Conservation (phyloP, 2,888 invertebrate species). For the Julus scanicus region DNA sequence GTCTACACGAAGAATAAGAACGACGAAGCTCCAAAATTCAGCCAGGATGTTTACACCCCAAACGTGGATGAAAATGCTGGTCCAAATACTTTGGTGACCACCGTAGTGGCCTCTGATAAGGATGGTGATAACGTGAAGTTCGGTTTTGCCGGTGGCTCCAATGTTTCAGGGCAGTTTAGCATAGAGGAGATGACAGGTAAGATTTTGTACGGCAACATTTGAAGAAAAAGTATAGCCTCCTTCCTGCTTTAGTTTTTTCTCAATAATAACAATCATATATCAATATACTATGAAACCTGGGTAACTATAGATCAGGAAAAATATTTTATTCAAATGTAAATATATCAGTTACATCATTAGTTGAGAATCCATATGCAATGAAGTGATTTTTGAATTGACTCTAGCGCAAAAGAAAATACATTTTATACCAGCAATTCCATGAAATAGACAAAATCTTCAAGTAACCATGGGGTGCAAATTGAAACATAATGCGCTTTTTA, state of each 20-base stretch:
- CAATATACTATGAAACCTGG: too few species aligned
- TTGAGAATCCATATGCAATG: background rate
- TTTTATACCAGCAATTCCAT: background rate
- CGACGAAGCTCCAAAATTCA: constrained; percentile 96
- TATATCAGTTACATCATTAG: too few species aligned
- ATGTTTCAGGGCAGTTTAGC: constrained; percentile 87
- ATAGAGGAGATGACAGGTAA: constrained; percentile 89
- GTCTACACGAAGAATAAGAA: constrained; percentile 98
- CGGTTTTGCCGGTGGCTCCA: constrained; percentile 86
- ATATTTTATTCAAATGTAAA: too few species aligned
- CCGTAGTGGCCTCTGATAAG: constrained; percentile 96
- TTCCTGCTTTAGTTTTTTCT: too few species aligned
- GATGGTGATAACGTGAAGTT: constrained; percentile 96
- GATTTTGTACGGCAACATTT: background rate
- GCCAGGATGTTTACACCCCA: constrained; percentile 95
- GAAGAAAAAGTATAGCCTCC: too few species aligned
- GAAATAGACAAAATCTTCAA: background rate
- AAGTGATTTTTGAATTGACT: background rate
- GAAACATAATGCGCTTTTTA: background rate
- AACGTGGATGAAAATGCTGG: constrained; percentile 97
- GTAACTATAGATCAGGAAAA: too few species aligned
- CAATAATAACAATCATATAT: too few species aligned
- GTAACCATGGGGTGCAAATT: background rate
- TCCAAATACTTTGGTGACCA: constrained; percentile 93
- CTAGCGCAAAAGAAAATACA: too few species aligned